Conservation (phyloP, 2,113 vertebrate genomes). For the Panthera leo region DNA sequence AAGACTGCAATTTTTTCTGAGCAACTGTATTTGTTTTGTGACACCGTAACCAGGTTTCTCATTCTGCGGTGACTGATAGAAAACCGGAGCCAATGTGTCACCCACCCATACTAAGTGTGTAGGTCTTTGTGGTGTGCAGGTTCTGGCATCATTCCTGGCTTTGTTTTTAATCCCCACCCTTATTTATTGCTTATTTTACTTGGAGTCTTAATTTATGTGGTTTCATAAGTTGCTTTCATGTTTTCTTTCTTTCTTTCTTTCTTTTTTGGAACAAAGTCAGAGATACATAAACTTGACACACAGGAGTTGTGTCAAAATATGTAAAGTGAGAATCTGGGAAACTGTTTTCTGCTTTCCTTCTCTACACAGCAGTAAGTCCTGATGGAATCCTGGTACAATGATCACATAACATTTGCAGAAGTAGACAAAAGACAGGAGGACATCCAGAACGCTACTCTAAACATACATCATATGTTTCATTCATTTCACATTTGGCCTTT, state of each 20-base stretch:
- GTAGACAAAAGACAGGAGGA: neutral
- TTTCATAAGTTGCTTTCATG: constrained; percentile 37
- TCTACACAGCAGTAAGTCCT: neutral
- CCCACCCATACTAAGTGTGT: neutral
- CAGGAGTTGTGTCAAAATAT: neutral
- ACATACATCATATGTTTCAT: neutral
- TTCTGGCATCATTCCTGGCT: constrained; percentile 32
- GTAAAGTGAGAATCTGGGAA: neutral
- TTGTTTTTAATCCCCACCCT: constrained; percentile 50
- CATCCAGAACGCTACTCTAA: neutral
- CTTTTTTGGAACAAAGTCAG: constrained; percentile 21
- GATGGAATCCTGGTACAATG: neutral
- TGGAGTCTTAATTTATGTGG: constrained; percentile 45
- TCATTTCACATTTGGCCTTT: neutral
- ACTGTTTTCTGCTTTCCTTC: neutral
- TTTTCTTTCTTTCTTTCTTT: neutral
- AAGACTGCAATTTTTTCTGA: neutral
- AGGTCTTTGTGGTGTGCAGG: neutral
- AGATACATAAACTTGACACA: neutral
- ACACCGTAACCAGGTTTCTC: neutral
- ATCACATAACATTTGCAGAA: neutral
- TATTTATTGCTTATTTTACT: constrained; percentile 58
- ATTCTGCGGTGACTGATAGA: neutral
- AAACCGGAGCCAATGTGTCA: neutral
- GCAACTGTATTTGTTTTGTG: constrained; percentile 18